Base-by-base conservation (phyloP, 2,113 vertebrate genomes). In the Lepisosteus oculatus region DNA sequence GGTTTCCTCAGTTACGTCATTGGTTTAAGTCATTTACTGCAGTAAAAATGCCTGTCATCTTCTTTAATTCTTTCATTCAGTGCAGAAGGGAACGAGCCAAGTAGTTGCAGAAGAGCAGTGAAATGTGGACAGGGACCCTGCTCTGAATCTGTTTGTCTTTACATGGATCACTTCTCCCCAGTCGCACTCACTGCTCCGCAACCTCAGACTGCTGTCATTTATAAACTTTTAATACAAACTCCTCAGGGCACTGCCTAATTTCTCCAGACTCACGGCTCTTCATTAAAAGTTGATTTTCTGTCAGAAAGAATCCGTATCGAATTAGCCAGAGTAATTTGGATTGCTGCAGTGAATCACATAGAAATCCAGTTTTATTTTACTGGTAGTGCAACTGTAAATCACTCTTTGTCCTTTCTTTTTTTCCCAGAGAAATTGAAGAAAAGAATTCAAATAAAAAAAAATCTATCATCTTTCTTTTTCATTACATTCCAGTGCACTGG, bases 261-360 rank as follows among this genome's bases (percentile, higher is more conserved):
- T 88, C 83, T 88, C 83, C 81, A 79, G 80, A 81, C 89, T 90
- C 89, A 87, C 84, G 79, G 80, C 87, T 92, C 84, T 90, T 96
- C 94, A 95, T 94, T 95, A 95, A 95, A 94, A 93, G 90, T 96
- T 94, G 86, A 95, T 95, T 96, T 95, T 93, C 88, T 94, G 90
- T 96, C 94, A 91, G 79, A 83, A 84, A 89, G 85, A 89, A 92
- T 96, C 92, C 89, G 89, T 87, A 91, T 94, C 93, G 88, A 88
- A 91, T 88, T 88, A 90, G 86, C 89, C 77, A 81, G 84, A 93
- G 81, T 88, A 81, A 89, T 90, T 94, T 91, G 88, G 88, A 89
- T 76, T 9, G 62, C 12, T 1, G 42, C 6, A 17, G 62, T 74
- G 74, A 66, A 62, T 77, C 72, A 71, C 82, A 72, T 72, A 76